Conservation (phyloP, 2,797 vertebrate species). For the Pitangus sulphuratus region DNA sequence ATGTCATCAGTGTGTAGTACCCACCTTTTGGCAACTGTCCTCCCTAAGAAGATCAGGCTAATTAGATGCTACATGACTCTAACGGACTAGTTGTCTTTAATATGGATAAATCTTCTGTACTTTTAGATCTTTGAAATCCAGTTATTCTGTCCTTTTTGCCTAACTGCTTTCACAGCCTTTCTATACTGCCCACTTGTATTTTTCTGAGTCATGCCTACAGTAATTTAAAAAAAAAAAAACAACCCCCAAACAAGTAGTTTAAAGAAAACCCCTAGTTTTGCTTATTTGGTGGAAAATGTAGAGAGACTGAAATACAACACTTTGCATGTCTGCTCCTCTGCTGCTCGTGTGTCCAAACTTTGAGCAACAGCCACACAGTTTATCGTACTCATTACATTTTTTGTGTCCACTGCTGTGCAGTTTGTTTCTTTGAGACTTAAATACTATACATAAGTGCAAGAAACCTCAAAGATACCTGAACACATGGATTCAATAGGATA, state of each 20-base stretch:
- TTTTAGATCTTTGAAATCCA: constrained; percentile 35
- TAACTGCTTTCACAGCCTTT: neutral
- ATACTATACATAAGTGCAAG: neutral
- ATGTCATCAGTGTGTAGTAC: neutral
- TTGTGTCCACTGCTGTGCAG: neutral
- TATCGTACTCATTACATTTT: neutral
- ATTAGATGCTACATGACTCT: neutral
- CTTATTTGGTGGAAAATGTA: constrained; percentile 37
- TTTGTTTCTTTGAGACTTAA: neutral
- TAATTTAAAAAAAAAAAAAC: neutral
- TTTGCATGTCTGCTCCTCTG: neutral
- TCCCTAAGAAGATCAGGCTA: neutral
- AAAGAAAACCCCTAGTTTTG: neutral
- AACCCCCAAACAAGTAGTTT: neutral
- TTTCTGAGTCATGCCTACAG: constrained; percentile 5
- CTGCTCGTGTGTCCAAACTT: constrained; percentile 1
- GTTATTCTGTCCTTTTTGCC: constrained; percentile 14
- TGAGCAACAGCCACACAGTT: neutral
- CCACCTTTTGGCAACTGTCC: neutral
- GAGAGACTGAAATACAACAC: neutral
- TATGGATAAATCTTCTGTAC: neutral
- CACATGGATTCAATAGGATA: neutral
- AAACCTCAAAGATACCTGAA: neutral
- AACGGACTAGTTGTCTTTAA: constrained; percentile 17
- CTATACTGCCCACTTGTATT: neutral